Evolutionary conservation across 1,140 invertebrate genomes (phyloP), one percentile per base, ranked within the genome.

Genomic region (Hylaeus anthracinus): DNA sequence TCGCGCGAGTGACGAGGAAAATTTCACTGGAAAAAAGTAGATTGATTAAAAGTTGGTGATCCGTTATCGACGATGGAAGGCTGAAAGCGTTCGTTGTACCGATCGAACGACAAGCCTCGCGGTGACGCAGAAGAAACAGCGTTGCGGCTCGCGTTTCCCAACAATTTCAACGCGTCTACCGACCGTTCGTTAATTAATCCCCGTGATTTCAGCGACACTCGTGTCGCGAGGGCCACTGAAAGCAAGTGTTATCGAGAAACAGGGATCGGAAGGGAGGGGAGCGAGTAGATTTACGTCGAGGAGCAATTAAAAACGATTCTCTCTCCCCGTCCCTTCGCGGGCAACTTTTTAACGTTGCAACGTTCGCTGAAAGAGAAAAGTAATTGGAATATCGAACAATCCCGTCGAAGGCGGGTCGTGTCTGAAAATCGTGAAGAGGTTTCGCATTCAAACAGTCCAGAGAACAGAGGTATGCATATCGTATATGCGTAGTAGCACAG

Each of bases 371-470:
- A 51, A 3, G 1, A 26, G 4, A 26, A 60, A 60, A 60, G 26
- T 60, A 37, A 15, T 60, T 51, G 45, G 4, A 37, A n/a, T 51
- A 51, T 66, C 56, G 61, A 66, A 73, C 51, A 5, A 45, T 41
- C 8, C 43, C 55, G 66, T 45, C 67, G 76, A 72, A 55, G 65
- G 51, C 67, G 76, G n/a, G 37, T 69, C 74, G 74, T 69, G 58
- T 45, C 58, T 63, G 67, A 55, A 60, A 53, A 72, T 79, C 70
- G 58, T 58, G 77, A 73, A 79, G 69, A 66, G 53, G 74, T 64
- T 56, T 60, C 26, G 71, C 77, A 79, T 79, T 79, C 71, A 79
- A 71, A 79, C 77, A 73, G 15, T 73, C 71, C 71, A 79, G 63
- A 63, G 51, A 73, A 63, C 15, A 70, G 58, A 72, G 15, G 26